Evolutionary conservation across 2,888 invertebrate genomes (phyloP).

Genomic region (Cephus nigrinus): DNA sequence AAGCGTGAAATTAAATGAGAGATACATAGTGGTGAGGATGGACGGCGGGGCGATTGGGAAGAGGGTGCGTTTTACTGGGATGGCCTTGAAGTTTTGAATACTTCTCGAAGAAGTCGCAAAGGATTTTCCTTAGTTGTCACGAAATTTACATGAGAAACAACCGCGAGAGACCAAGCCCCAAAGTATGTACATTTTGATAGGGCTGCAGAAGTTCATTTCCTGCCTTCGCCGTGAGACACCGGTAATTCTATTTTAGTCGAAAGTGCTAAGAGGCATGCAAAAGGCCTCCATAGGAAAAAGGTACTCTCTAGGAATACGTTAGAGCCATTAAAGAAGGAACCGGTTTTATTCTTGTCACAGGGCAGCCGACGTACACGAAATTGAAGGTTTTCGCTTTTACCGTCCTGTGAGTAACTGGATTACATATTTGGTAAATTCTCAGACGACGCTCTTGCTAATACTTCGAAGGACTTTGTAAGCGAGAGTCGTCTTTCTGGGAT

Average conservation of each 20-base stretch:
- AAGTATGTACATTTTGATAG: neutral
- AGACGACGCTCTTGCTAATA: neutral
- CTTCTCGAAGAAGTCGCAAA: conserved; percentile 10
- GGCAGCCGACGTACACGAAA: neutral
- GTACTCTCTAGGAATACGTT: neutral
- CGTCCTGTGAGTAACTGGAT: neutral
- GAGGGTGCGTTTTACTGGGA: neutral
- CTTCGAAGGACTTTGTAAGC: neutral
- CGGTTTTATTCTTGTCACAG: neutral
- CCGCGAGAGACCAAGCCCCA: conserved; percentile 13
- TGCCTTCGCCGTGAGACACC: neutral
- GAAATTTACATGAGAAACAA: conserved; percentile 40
- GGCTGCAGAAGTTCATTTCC: neutral
- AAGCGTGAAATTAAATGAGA: conserved; percentile 35
- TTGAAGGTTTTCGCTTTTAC: neutral
- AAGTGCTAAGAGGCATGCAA: conserved; percentile 38
- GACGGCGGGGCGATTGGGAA: neutral
- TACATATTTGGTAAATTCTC: neutral
- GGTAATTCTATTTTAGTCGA: conserved; percentile 14
- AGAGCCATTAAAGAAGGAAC: neutral
- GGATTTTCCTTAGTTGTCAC: conserved; percentile 27
- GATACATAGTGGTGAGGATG: neutral
- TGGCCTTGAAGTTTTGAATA: conserved; percentile 34
- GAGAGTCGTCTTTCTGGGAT: neutral
- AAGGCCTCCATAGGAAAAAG: conserved; percentile 13